Evolutionary conservation across 1,140 invertebrate genomes (phyloP), one percentile per base, ranked within the genome.

Genomic region (Drosophila repletoides): DNA sequence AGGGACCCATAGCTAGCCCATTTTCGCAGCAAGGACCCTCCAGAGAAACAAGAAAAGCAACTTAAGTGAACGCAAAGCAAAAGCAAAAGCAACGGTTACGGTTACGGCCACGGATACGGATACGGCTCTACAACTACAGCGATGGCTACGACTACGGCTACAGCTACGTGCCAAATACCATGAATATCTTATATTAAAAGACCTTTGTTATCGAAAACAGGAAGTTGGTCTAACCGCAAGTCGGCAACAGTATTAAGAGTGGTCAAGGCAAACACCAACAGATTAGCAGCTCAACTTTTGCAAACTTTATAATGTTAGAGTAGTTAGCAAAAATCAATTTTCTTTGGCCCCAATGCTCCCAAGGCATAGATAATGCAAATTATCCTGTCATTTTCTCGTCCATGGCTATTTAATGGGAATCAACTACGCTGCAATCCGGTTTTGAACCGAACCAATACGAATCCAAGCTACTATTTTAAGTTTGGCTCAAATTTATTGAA

Each of bases 181-280:
- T 83, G 79, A 83, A 83, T 83, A 84, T 83, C 74, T 84, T 79
- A 79, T 83, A 66, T 58, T 64, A 56, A 83, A 84, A 68, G 70
- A 64, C 69, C 66, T 74, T 72, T 79, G 74, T 59, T 79, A 83
- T 84, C 80, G 79, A 81, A 86, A 84, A 74, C 74, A 74, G 79
- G 79, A 83, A 74, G 79, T 48, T 72, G 56, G 59, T 59, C 68
- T 38, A 79, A 56, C 79, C 80, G 19, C 80, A 84, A 79, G 55
- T 73, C 66, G 59, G 49, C 49, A 72, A 67, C 46, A 52, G 45
- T 26, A 64, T 38, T 15, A 46, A 49, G 43, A 65, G 46, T 28
- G 66, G 55, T 31, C 55, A 58, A 33, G 49, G 59, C 65, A 67
- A 67, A 56, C 69, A 49, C 65, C 46, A 74, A 53, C 51, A 83